phyloP scores from a whole-genome alignment of 2,113 vertebrate species.

The Zootoca vivipara region DNA sequence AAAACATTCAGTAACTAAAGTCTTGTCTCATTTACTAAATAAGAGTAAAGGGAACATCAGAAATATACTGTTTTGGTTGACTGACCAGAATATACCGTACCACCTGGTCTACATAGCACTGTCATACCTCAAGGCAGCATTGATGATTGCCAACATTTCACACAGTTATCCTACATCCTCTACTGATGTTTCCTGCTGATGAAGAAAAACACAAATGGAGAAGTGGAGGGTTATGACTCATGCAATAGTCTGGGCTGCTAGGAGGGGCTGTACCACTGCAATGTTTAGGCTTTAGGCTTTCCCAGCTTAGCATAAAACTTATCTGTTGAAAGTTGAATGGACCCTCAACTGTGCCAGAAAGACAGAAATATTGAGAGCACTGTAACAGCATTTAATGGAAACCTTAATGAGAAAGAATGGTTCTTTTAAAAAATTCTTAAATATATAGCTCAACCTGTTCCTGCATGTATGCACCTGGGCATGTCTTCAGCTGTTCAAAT shows the following conservation, averaged over 20 bases:
- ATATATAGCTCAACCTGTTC: not conserved
- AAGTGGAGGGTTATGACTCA: not conserved
- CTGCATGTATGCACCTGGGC: not conserved
- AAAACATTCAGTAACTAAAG: not conserved
- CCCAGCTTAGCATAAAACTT: not conserved
- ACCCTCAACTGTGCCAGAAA: not conserved
- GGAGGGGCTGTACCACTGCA: not conserved
- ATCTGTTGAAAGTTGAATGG: not conserved
- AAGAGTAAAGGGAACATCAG: not conserved
- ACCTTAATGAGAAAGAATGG: not conserved
- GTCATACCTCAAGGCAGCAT: not conserved
- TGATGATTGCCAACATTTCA: not conserved
- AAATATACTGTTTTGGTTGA: not conserved
- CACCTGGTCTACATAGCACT: not conserved
- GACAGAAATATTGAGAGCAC: not conserved
- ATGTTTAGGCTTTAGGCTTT: not conserved
- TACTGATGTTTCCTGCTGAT: not conserved
- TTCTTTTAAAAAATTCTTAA: not conserved
- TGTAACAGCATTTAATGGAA: not conserved
- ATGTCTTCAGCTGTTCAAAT: not conserved
- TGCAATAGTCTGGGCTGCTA: not conserved
- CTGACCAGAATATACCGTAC: not conserved
- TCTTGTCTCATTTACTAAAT: not conserved
- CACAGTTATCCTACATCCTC: not conserved
- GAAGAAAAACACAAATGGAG: too few relatives aligned